Conservation (phyloP, 2,888 invertebrate genomes). For the Drosophila picticornis region DNA sequence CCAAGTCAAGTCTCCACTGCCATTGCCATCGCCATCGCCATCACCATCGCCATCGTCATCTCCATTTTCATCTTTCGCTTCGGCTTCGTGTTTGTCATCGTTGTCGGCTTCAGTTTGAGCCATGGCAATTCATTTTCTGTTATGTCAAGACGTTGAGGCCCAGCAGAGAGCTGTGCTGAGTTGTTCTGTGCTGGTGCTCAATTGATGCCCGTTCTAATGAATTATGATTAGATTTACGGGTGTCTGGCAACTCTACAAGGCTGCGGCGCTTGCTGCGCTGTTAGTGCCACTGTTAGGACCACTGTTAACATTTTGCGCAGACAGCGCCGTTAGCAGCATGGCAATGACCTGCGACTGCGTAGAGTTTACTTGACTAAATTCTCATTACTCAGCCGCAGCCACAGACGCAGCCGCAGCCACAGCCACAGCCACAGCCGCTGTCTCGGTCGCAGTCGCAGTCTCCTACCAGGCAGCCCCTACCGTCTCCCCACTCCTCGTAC, state of each 20-base stretch:
- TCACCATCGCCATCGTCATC: background rate
- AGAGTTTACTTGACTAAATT: constrained; percentile 73
- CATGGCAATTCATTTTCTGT: constrained; percentile 64
- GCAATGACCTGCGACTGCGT: constrained; percentile 76
- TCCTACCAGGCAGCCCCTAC: background rate
- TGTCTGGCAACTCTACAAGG: constrained; percentile 56
- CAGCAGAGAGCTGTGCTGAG: constrained; percentile 38
- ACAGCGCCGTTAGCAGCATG: constrained; percentile 68
- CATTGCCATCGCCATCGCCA: constrained; percentile 1
- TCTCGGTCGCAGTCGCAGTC: constrained; percentile 9
- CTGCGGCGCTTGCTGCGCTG: constrained; percentile 38
- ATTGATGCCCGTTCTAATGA: constrained; percentile 72
- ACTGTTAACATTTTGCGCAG: constrained; percentile 38
- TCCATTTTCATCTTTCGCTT: constrained; percentile 21
- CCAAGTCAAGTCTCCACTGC: constrained; percentile 43
- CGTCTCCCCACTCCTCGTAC: background rate
- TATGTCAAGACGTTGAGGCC: constrained; percentile 54
- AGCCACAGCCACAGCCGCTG: constrained; percentile 27
- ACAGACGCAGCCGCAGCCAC: constrained; percentile 21
- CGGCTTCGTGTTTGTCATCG: constrained; percentile 5
- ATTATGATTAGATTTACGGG: constrained; percentile 67
- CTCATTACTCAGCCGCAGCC: constrained; percentile 64
- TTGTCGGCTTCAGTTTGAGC: constrained; percentile 10
- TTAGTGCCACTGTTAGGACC: constrained; percentile 44
- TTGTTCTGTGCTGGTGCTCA: constrained; percentile 47